A percentile compares a stretch with the other conserved stretches of the same genome.
Evolutionary conservation across 2,113 vertebrate species (phyloP).

Genomic region (Galbula dea): DNA sequence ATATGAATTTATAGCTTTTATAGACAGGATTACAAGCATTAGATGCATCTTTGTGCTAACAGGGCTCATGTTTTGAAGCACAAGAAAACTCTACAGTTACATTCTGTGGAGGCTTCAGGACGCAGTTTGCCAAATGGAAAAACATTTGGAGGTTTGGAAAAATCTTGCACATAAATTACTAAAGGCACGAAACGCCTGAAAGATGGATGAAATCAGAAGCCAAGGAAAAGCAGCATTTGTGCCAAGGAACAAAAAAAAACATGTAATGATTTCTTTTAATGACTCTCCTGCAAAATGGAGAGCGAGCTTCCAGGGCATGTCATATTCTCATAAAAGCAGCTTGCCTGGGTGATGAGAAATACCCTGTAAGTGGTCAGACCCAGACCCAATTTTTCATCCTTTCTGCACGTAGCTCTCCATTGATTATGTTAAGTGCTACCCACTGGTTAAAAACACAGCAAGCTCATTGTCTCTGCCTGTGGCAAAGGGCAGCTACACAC

Average conservation of each 20-base stretch:
- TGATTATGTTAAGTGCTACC: conserved; percentile 72
- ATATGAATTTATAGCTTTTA: conserved; percentile 36
- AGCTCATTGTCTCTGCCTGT: conserved; percentile 70
- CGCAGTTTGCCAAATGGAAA: conserved; percentile 82
- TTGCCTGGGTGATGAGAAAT: conserved; percentile 65
- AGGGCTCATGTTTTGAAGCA: conserved; percentile 70
- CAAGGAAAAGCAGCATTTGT: conserved; percentile 76
- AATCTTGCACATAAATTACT: conserved; percentile 85
- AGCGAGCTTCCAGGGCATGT: conserved; percentile 65
- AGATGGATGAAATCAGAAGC: conserved; percentile 80
- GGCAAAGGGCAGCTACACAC: conserved; percentile 70
- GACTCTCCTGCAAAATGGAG: conserved; percentile 71
- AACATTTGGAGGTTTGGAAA: conserved; percentile 86
- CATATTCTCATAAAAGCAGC: conserved; percentile 68
- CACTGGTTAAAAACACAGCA: conserved; percentile 71
- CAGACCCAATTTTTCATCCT: conserved; percentile 68
- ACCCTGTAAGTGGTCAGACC: conserved; percentile 52
- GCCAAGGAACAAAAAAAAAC: conserved; percentile 73
- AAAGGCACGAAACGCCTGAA: conserved; percentile 79
- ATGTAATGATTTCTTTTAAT: conserved; percentile 77
- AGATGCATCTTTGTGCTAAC: conserved; percentile 62
- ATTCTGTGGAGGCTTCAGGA: conserved; percentile 71
- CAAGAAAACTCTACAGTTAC: conserved; percentile 75
- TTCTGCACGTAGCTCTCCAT: conserved; percentile 59
- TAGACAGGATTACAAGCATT: conserved; percentile 56